A percentile compares a stretch with the other conserved stretches of the same genome.
Evolutionary conservation across 2,797 vertebrate genomes (phyloP).

Genomic region (Rhodeus uyekii): DNA sequence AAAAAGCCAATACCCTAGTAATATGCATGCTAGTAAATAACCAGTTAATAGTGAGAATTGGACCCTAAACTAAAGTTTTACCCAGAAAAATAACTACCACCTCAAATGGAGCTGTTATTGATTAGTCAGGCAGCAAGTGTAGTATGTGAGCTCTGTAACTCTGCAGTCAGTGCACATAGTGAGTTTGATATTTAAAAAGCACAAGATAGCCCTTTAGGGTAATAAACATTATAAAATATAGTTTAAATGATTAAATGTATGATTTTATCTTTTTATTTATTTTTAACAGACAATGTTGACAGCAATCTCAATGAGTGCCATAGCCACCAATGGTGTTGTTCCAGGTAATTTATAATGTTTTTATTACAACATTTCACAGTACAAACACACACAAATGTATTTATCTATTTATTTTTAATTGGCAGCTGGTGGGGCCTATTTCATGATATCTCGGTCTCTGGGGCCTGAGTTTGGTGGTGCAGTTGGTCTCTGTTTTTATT

Average conservation of each 20-base stretch:
- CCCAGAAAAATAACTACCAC: background rate
- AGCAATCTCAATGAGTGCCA: constrained; percentile 99
- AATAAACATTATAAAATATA: no score
- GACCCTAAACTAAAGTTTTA: no score
- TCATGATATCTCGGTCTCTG: constrained; percentile 98
- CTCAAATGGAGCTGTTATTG: background rate
- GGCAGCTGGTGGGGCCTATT: constrained; percentile 95
- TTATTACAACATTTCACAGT: background rate
- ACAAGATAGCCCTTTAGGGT: background rate
- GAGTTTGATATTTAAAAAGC: background rate
- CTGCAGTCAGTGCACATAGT: background rate
- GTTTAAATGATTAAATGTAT: background rate
- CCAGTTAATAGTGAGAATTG: no score
- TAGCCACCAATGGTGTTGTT: constrained; percentile 97
- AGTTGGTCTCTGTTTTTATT: constrained; percentile 96
- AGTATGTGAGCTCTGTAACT: background rate
- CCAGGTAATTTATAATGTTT: constrained; percentile 80
- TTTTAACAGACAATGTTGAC: constrained; percentile 91
- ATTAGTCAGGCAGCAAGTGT: background rate
- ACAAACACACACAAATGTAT: background rate
- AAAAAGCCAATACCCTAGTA: no score
- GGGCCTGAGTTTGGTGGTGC: constrained; percentile 98
- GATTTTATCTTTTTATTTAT: constrained; percentile 39
- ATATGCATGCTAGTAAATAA: no score
- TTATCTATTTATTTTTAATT: background rate